Base-by-base conservation (phyloP, 2,888 invertebrate genomes). In the Leptinotarsa haldemani region DNA sequence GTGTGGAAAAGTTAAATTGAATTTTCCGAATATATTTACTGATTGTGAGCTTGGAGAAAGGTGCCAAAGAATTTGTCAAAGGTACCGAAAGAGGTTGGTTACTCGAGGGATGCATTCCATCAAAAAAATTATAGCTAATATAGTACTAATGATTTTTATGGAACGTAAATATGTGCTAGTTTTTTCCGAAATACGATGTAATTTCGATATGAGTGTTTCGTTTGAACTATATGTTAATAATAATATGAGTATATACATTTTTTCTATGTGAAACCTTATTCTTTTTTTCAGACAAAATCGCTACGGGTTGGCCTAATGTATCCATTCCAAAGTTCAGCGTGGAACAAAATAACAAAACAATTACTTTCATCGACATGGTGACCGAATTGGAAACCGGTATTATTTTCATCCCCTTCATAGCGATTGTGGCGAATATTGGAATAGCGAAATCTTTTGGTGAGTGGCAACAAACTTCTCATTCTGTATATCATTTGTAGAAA, bases 361-460 rank as follows among this genome's bases (percentile, higher is more conserved):
- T 91, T 0, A 85, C 85, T 0, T 89, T 92, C 22, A 81, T 85
- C 0, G 90, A 90, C 1, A 92, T 93, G 90, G 81, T 91, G 1
- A 85, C 90, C 71, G 90, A 91, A 81, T 88, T 95, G 67, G 93
- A 93, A 0, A 88, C 91, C 50, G 94, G 94, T 0, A 88, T 95
- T 50, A 81, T 91, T 25, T 90, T 95, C 4, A 91, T 95, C 2
- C 94, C 95, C 0, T 86, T 95, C 30, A 90, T 95, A 30, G 93
- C 93, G 1, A 91, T 95, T 71, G 90, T 95, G 65, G 93, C 93
- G 68, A 93, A 94, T 80, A 92, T 95, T 56, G 95, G 95, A 3
- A 95, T 95, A 77, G 94, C 94, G n/a, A 95, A 95, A 87, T 93
- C 94, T 71, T 95, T 95, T 86, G 91, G 95, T 94, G 88, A 91